phyloP scores from a whole-genome alignment of 1,140 invertebrate species.

The Nasonia vitripennis region DNA sequence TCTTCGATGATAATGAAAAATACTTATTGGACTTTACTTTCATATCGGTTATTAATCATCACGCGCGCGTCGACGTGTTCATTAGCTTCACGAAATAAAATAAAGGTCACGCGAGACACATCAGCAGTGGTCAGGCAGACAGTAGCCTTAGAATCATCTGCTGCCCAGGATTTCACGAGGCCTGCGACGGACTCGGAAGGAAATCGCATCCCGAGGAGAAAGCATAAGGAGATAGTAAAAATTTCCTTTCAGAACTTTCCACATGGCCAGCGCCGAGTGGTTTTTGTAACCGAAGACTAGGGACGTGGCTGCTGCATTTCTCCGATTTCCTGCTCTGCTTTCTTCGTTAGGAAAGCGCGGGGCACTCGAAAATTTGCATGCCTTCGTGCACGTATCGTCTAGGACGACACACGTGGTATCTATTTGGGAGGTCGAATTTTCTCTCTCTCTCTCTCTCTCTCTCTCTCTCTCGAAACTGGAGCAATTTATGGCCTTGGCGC shows the following conservation, averaged over 20 bases:
- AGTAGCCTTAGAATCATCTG: neutral
- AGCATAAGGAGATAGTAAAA: constrained; percentile 26
- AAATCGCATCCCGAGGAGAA: neutral
- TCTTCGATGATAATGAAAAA: constrained; percentile 15
- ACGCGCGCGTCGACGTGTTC: neutral
- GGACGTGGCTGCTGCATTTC: constrained; percentile 35
- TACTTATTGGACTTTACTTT: constrained; percentile 6
- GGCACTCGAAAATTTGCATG: constrained; percentile 63
- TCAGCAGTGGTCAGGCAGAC: neutral
- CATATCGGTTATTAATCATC: neutral
- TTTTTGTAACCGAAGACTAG: constrained; percentile 20
- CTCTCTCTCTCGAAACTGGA: constrained; percentile 63
- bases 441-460: constrained; percentile 57
- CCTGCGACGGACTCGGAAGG: neutral
- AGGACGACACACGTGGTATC: constrained; percentile 43
- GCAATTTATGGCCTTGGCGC: constrained; percentile 70
- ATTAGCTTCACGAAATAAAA: neutral
- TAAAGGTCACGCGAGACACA: neutral
- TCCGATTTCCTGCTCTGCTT: constrained; percentile 45
- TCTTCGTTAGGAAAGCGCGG: constrained; percentile 33
- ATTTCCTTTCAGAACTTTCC: neutral
- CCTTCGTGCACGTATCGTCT: constrained; percentile 61
- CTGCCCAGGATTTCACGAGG: neutral
- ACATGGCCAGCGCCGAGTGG: constrained; percentile 17
- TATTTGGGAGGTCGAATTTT: constrained; percentile 60